phyloP scores from a whole-genome alignment of 2,113 vertebrate species.

The Pelobates fuscus region DNA sequence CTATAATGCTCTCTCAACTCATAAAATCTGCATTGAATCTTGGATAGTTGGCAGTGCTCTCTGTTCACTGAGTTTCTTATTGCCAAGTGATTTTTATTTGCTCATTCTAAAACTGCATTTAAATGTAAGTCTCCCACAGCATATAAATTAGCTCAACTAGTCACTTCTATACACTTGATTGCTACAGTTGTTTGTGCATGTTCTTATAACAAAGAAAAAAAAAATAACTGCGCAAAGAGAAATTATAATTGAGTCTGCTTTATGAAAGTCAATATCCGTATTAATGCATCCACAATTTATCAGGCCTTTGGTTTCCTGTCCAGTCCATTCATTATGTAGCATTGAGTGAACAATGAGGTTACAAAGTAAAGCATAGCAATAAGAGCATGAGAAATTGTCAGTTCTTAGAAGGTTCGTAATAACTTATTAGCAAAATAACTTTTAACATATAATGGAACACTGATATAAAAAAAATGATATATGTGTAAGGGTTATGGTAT shows the following conservation, averaged over 20 bases:
- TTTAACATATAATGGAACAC: too few relatives aligned
- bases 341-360: not conserved
- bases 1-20: constrained; percentile 35
- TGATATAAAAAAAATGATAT: too few relatives aligned
- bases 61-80: constrained; percentile 76
- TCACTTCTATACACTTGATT: not conserved
- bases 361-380: too few relatives aligned
- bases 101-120: constrained; percentile 69
- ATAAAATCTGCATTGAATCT: constrained; percentile 53
- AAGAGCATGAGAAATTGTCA: too few relatives aligned
- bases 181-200: constrained; percentile 47
- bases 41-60: constrained; percentile 58
- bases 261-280: not conserved
- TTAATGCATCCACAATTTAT: not conserved
- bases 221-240: not conserved
- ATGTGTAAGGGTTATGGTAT: too few relatives aligned
- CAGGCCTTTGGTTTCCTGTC: not conserved
- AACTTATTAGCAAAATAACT: too few relatives aligned
- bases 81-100: constrained; percentile 71
- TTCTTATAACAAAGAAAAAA: constrained; percentile 40
- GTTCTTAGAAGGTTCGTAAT: too few relatives aligned
- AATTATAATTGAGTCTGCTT: not conserved
- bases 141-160: constrained; percentile 26
- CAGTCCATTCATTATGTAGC: not conserved
- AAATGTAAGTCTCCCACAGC: constrained; percentile 63